These are phyloP conservation scores for Erithacus rubecula DNA, from an alignment of 2,797 vertebrate genomes.

Conservation along the genomic window DNA sequence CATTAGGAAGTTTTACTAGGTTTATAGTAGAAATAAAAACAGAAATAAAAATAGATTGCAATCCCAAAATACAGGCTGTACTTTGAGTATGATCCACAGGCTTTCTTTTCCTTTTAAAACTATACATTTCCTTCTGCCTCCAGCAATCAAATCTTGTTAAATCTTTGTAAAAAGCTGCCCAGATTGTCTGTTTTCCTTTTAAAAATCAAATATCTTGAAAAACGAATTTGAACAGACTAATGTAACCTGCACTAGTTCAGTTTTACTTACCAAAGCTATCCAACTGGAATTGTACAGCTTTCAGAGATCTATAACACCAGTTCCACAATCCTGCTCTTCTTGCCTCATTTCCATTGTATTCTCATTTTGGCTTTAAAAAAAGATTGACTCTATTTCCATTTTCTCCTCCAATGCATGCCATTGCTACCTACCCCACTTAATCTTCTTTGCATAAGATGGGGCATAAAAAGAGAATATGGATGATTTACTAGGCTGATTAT, in stretches of 20 bases:
- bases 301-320: not conserved
- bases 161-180: not conserved
- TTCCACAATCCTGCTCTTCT: not conserved
- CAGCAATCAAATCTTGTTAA: constrained; percentile 2
- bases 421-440: not conserved
- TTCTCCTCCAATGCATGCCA: not conserved
- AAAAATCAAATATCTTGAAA: constrained; percentile 5
- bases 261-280: not conserved
- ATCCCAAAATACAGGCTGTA: constrained; percentile 67
- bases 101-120: not conserved
- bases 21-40: constrained; percentile 77
- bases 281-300: not conserved
- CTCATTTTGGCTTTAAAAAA: not conserved
- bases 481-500: not conserved
- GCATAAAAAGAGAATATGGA: not conserved
- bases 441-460: not conserved
- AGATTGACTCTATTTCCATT: not conserved
- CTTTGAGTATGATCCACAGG: constrained; percentile 18
- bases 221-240: not conserved
- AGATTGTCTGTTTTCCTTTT: not conserved
- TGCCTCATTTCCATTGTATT: not conserved
- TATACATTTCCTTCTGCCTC: not conserved
- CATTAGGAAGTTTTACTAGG: constrained; percentile 75
- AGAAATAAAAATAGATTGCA: constrained; percentile 79
- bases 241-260: not conserved